phyloP scores from a whole-genome alignment of 1,140 invertebrate genomes.

The Zaprionus vittiger region DNA sequence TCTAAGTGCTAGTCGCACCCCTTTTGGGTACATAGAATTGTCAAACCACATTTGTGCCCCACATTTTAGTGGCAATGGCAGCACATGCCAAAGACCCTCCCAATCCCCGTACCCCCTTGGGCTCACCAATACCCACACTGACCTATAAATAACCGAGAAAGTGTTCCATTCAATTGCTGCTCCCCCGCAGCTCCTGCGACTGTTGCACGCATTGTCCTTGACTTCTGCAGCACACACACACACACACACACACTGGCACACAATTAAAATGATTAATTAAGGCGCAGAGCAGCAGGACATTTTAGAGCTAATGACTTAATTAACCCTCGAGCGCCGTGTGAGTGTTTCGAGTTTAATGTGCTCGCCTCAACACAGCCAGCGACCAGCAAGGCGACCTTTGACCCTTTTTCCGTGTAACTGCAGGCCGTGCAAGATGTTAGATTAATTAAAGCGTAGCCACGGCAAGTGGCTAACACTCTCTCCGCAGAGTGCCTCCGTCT shows the following conservation, averaged over 20 bases:
- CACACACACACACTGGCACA: constrained; percentile 40
- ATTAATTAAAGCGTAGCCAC: constrained; percentile 72
- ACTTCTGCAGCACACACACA: constrained; percentile 16
- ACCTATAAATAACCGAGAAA: constrained; percentile 68
- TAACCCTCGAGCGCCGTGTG: constrained; percentile 50
- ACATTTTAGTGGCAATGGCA: constrained; percentile 23
- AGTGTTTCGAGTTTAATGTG: constrained; percentile 74
- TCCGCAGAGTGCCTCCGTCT: constrained; percentile 24
- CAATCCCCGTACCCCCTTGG: not conserved
- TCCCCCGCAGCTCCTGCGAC: constrained; percentile 31
- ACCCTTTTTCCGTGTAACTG: constrained; percentile 72
- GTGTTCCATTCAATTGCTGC: constrained; percentile 1
- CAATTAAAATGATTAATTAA: constrained; percentile 82
- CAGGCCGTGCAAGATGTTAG: constrained; percentile 54
- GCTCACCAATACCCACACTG: not conserved
- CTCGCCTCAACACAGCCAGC: constrained; percentile 57
- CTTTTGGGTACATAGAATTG: constrained; percentile 4
- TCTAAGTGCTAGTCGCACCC: constrained; percentile 26
- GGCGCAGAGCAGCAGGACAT: constrained; percentile 69
- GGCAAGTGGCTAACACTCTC: constrained; percentile 61
- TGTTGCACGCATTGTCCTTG: constrained; percentile 46
- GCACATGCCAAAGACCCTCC: constrained; percentile 63
- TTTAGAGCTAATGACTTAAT: constrained; percentile 79
- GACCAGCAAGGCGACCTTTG: constrained; percentile 56
- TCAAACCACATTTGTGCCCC: constrained; percentile 38